Evolutionary conservation across 2,797 vertebrate genomes (phyloP), one percentile per base, ranked within the genome.

Genomic region (Coccyzus lansbergi): DNA sequence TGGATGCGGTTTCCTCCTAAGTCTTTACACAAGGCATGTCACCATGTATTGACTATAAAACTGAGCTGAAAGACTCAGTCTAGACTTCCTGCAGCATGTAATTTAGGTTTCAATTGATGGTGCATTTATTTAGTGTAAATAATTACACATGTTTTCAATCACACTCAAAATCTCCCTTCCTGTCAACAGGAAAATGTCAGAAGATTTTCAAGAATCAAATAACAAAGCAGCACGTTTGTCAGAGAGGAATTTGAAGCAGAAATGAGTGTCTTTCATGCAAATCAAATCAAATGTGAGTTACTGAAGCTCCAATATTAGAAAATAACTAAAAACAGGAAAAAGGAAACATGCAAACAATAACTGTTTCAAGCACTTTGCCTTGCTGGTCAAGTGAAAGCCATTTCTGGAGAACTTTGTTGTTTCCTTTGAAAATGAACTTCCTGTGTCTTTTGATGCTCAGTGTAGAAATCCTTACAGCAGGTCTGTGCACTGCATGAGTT

Each of bases 321-420:
- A 88, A 77, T 74, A 90, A 86, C 31, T 91, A 70, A 91, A 97
- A 97, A 91, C 81, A 96, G 95, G 92, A 97, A 96, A 98, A 97
- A 92, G 74, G 86, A 87, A 90, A 92, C n/a, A 76, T 76, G 63
- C 20, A 59, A 92, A 92, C 79, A 94, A 25, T 78, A 87, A 95
- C 49, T 78, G 68, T 74, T 81, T 72, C 75, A 82, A 95, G 88
- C 48, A 92, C 42, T 82, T 42, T 65, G 48, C 56, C 72, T 75
- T 62, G 49, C 55, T 58, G n/a, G 62, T 89, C 67, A 83, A 92
- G 48, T 58, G 19, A 28, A 86, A 93, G 12, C 6, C 25, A 58
- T 26, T 74, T 60, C 87, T 92, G 56, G 95, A 90, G 40, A 70
- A 58, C 69, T 68, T 55, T 82, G 3, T 38, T 76, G 34, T 22